These are phyloP conservation scores for Brachypodius melanocephalos DNA, from an alignment of 2,113 vertebrate species.

Conservation along the genomic window DNA sequence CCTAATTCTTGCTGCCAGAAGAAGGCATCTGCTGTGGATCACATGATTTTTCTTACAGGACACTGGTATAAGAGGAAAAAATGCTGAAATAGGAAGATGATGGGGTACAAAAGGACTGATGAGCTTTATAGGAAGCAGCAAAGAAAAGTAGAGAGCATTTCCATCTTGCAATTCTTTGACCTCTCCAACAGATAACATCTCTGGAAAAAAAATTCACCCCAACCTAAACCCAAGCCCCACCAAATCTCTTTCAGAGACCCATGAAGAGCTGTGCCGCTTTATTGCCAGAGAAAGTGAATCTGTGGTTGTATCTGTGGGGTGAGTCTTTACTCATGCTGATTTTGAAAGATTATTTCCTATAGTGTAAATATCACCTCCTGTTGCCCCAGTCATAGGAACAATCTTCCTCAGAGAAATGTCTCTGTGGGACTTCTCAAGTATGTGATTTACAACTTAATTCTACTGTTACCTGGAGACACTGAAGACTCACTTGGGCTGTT, in stretches of 20 bases:
- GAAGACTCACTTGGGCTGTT: neutral
- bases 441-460: neutral
- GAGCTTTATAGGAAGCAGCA: neutral
- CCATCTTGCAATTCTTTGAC: neutral
- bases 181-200: neutral
- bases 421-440: neutral
- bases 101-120: neutral
- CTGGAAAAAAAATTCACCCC: neutral
- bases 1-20: neutral
- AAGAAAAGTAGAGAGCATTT: neutral
- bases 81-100: neutral
- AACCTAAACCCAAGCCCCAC: neutral
- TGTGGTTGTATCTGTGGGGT: constrained; percentile 84
- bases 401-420: neutral
- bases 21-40: neutral
- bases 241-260: constrained; percentile 71
- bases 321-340: neutral
- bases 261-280: constrained; percentile 74
- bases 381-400: neutral
- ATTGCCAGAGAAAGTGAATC: constrained; percentile 78
- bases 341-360: neutral
- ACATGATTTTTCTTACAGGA: neutral
- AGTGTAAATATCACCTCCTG: neutral
- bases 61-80: neutral
- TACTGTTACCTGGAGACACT: neutral